Evolutionary conservation across 2,113 vertebrate genomes (phyloP), one percentile per base, ranked within the genome.

Genomic region (Labeo rohita): DNA sequence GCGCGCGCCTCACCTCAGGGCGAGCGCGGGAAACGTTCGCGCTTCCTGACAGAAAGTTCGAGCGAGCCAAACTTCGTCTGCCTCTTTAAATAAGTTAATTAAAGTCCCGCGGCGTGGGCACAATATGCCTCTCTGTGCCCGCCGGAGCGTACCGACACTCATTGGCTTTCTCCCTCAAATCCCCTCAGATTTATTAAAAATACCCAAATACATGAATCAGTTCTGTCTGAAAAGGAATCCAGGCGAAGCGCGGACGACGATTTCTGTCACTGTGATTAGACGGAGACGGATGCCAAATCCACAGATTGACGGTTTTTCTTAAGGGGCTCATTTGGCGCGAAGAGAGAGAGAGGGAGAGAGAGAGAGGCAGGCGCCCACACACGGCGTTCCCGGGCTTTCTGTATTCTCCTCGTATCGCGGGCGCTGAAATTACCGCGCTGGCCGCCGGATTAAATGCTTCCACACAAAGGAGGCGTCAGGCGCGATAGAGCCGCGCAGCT

Each of bases 111-210:
- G 8, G 86, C 83, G 75, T 63, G 52, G 87, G 77, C 83, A 83
- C 85, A 83, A 84, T 84, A 28, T 78, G 72, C 75, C 82, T 74
- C 85, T 84, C 66, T 78, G 75, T 87, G 88, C 85, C 79, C 84
- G 83, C 18, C 83, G 61, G 88, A 89, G 90, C 90, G 88, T 88
- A 87, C 80, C 82, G 28, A 80, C 78, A 88, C 86, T 89, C 85
- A 88, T 86, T 87, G 68, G 87, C 65, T 80, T 81, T 86, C 85
- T 81, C 87, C 78, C 83, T 68, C 79, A 90, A 89, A 90, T 88
- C 88, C 88, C 85, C 23, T 56, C 79, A 88, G 88, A 89, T 88
- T 89, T 88, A 88, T 89, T 88, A 86, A 84, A 87, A 89, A 81
- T 89, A 86, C 88, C 78, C 45, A 85, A 47, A 49, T 68, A 85